Base-by-base conservation (phyloP, 2,888 invertebrate genomes). In the Stomorhina lunata region DNA sequence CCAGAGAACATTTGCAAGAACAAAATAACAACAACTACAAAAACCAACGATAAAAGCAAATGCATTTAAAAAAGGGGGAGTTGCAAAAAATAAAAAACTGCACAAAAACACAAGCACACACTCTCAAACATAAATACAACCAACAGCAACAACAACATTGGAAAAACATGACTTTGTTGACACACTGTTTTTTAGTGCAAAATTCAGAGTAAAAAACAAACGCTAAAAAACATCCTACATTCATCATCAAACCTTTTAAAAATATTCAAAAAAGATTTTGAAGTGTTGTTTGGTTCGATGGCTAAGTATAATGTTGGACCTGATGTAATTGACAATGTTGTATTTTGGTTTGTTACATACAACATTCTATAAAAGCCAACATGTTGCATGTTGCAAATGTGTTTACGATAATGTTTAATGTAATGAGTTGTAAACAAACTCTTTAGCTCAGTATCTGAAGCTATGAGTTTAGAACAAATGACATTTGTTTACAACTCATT, bases 141-240 rank as follows among this genome's bases (percentile, higher is more conserved):
- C 12, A n/a, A n/a, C n/a, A n/a, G n/a, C n/a, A n/a, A n/a, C n/a
- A n/a, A 50, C 20, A 65, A 25, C 9, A 27, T 27, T 29, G 12
- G n/a, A 40, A 75, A 80, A 77, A 68, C 81, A 81, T 81, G 81
- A 81, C 81, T 81, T 81, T 81, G 72, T 81, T 81, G 81, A 81
- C 81, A 81, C 77, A 77, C 77, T 78, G 72, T 63, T 79, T 57
- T 66, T 40, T 79, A 22, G 57, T 50, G 10, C 12, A 71, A 40
- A 61, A 61, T 34, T 2, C 0, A 48, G 25, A 12, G 12, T 20
- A 15, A 29, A 40, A n/a, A n/a, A 20, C 17, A 12, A 40, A 48
- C 20, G 15, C 32, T n/a, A 12, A n/a, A 9, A 9, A 20, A 48
- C 34, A 48, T 1, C 4, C 15, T 37, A 25, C 29, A 34, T 1